Base-by-base conservation (phyloP, 2,113 vertebrate genomes). In the Tyto alba region DNA sequence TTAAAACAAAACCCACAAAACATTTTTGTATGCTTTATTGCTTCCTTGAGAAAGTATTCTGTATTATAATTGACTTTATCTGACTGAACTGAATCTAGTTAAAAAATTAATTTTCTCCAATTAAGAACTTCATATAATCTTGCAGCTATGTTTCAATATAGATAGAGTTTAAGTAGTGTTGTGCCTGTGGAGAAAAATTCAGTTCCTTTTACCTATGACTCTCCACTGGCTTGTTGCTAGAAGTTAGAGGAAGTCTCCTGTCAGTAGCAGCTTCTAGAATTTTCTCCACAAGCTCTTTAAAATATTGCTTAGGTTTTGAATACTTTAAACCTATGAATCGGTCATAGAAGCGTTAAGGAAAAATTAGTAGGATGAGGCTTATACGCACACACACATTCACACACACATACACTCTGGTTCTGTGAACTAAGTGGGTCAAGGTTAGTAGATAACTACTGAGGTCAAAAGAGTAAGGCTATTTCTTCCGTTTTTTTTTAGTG, bases 351-450 rank as follows among this genome's bases (percentile, higher is more conserved):
- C 2, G 1, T 53, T 20, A 32, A 43, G 60, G 34, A 72, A 73
- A 8, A 60, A 66, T 16, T 13, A 62, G 14, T 13, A 64, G 12
- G 16, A 20, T 57, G n/a, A 69, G 21, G 38, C 13, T 78, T 41
- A 19, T 32, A 26, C 2, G 2, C 5, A 13, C 4, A 9, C 5
- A 10, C 4, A 8, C 6, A 12, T 3, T 3, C 20, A 9, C 10
- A 14, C 15, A 13, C 16, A 23, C 1, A 25, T 7, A 32, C 2
- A 16, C 4, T 15, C n/a, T 27, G 7, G 2, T 75, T 81, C 56
- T 88, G 47, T 5, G 2, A 69, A 36, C 21, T 40, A 17, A 34
- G 23, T 16, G 16, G 6, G 9, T 26, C 71, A 30, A 17, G 41
- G 12, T 34, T 30, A 64, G 20, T 52, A 78, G 15, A 1, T 17